These are phyloP conservation scores for Eupeodes luniger DNA, from an alignment of 2,888 invertebrate species.

Conservation along the genomic window DNA sequence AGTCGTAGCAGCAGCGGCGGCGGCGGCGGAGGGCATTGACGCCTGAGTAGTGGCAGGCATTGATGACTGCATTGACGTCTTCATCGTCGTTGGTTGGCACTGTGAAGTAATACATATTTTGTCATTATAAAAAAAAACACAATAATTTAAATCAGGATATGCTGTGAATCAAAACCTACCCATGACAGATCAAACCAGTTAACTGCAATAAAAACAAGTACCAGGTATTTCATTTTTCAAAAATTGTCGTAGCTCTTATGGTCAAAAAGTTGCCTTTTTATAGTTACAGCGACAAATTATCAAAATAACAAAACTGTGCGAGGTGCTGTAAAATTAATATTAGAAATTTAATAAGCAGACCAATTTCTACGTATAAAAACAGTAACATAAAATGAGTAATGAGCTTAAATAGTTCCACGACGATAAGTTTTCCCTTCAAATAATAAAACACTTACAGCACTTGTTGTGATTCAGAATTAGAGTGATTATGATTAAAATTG, in stretches of 20 bases:
- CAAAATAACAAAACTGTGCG: neutral
- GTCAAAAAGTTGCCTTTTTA: slow-evolving; percentile 32
- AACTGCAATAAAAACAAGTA: slow-evolving; percentile 28
- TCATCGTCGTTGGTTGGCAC: slow-evolving; percentile 2
- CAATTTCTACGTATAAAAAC: slow-evolving; percentile 14
- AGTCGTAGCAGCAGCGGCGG: neutral
- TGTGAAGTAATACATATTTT: neutral
- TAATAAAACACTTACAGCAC: no score
- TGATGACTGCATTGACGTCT: no score
- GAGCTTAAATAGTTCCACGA: slow-evolving; percentile 50
- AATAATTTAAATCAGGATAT: neutral
- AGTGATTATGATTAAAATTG: slow-evolving; percentile 41
- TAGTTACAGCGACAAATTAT: neutral
- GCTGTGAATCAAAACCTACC: slow-evolving; percentile 19
- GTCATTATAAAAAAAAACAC: neutral
- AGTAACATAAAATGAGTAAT: slow-evolving; percentile 3
- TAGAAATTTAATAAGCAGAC: slow-evolving; percentile 40
- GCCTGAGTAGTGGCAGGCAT: no score
- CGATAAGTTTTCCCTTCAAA: neutral
- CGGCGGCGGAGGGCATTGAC: neutral
- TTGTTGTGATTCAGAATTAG: slow-evolving; percentile 37
- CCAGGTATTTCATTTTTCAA: slow-evolving; percentile 51
- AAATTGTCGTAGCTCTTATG: neutral
- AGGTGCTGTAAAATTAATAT: slow-evolving; percentile 36
- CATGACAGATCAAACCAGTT: slow-evolving; percentile 39